phyloP scores from a whole-genome alignment of 2,113 vertebrate genomes.

The Pelusios castaneus region DNA sequence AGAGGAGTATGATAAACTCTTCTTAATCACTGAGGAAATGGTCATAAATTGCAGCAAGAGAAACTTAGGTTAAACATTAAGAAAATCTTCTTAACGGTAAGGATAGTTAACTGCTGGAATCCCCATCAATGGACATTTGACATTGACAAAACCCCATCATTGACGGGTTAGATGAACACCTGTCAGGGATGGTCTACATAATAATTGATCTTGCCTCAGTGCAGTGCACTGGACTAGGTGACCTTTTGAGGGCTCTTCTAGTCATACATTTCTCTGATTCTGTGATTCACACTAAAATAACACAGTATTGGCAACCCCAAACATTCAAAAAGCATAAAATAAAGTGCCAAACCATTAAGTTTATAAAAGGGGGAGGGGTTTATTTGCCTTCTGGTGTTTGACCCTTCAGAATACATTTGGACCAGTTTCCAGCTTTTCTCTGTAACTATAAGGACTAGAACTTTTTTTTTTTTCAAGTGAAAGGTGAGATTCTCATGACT shows the following conservation, averaged over 20 bases:
- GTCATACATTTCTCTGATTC: background rate
- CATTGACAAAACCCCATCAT: background rate
- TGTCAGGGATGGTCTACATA: background rate
- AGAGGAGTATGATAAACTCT: background rate
- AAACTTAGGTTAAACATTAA: background rate
- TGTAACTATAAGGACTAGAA: background rate
- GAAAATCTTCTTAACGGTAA: background rate
- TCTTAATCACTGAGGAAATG: background rate
- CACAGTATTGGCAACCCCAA: conserved; percentile 50
- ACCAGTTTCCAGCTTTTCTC: background rate
- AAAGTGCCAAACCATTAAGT: background rate
- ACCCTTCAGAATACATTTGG: background rate
- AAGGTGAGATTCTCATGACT: background rate
- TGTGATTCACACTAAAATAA: conserved; percentile 26
- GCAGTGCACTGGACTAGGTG: background rate
- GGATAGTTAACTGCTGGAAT: background rate
- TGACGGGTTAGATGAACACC: background rate
- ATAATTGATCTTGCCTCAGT: background rate
- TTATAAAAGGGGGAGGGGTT: background rate
- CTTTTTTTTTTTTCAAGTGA: background rate
- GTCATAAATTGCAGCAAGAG: background rate
- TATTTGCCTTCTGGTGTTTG: conserved; percentile 42
- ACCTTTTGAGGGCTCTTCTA: background rate
- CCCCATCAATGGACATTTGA: background rate
- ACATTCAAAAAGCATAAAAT: background rate